phyloP scores from a whole-genome alignment of 23 tunicate genomes.

The Styela clava region DNA sequence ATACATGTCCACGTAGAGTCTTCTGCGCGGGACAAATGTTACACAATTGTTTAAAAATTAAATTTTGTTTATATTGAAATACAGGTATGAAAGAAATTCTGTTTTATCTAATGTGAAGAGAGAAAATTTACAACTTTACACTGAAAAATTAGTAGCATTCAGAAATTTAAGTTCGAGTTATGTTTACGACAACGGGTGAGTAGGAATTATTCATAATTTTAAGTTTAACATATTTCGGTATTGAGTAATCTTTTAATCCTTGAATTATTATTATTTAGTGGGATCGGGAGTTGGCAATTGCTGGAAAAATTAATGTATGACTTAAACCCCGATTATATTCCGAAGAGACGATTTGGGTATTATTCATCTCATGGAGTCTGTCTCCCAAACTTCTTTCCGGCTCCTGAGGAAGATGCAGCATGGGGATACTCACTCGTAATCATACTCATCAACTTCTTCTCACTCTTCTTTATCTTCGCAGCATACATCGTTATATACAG shows the following conservation, averaged over 20 bases:
- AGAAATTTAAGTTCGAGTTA: background rate
- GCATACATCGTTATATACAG: slow-evolving; percentile 9
- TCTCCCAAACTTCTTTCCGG: background rate
- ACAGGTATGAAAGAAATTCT: slow-evolving; percentile 13
- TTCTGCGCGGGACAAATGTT: too few species aligned
- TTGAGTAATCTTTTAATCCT: too few species aligned
- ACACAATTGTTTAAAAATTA: background rate
- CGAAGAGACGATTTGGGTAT: slow-evolving; percentile 9
- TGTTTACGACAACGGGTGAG: background rate
- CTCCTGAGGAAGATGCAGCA: background rate
- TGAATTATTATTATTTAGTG: too few species aligned
- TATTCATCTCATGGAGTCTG: slow-evolving; percentile 26
- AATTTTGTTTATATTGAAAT: background rate
- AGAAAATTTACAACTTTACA: slow-evolving; percentile 3
- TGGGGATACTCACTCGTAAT: slow-evolving; percentile 21
- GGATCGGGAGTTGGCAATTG: slow-evolving; percentile 7
- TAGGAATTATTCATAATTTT: too few species aligned
- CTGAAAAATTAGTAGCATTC: background rate
- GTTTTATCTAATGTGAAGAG: background rate
- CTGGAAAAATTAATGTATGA: background rate
- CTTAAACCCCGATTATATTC: background rate
- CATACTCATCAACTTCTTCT: background rate
- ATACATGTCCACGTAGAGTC: too few species aligned
- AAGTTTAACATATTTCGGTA: too few species aligned
- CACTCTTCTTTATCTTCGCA: background rate